Conservation (phyloP, 1,140 invertebrate genomes). For the Euwallacea similis region DNA sequence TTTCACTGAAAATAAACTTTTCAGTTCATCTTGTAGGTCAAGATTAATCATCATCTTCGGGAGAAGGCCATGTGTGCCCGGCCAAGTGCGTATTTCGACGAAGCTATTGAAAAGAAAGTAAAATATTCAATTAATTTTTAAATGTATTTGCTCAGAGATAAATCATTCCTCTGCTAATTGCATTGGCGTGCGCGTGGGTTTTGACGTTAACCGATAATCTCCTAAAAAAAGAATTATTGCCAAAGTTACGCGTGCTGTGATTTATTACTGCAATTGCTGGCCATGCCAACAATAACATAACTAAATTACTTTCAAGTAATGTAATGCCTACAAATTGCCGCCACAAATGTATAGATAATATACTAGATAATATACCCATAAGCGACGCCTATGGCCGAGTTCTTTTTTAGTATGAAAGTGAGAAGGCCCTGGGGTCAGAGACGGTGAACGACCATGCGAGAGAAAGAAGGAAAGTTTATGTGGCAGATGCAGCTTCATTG, state of each 20-base stretch:
- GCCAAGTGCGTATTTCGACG: no score
- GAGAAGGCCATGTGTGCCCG: no score
- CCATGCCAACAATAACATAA: no score
- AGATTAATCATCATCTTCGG: neutral
- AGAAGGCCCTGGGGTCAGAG: constrained; percentile 3
- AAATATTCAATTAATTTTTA: no score
- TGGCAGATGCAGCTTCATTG: neutral
- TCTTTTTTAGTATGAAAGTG: constrained; percentile 1
- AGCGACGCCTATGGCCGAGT: no score
- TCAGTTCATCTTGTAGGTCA: constrained; percentile 1
- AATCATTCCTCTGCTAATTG: no score
- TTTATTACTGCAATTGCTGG: neutral
- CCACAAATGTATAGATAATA: no score
- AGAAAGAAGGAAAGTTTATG: constrained; percentile 8
- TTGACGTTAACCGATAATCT: neutral
- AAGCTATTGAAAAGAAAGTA: no score
- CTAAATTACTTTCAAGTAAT: no score
- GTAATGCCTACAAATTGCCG: no score
- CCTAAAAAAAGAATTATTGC: neutral
- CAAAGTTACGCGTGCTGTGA: neutral
- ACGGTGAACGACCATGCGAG: constrained; percentile 7
- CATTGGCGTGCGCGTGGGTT: neutral
- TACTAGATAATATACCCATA: no score
- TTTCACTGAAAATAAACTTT: constrained; percentile 9
- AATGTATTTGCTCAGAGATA: neutral